A percentile compares a stretch with the other conserved stretches of the same genome.
Conservation (phyloP, 2,888 invertebrate genomes). For the Phoenoteleia sp. region DNA sequence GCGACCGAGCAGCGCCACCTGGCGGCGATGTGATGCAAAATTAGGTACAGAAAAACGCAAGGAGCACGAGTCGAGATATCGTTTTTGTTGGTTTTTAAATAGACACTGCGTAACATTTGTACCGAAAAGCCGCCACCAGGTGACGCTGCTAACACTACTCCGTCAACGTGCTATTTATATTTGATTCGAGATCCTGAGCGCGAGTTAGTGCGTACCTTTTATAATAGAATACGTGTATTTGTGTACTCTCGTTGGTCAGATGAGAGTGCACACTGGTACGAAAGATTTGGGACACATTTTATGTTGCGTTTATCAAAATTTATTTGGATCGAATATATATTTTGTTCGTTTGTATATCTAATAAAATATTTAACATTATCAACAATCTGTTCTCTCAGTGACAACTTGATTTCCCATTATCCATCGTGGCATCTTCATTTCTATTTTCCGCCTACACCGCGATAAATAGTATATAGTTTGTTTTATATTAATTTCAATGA, state of each 20-base stretch:
- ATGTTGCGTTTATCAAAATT: conserved; percentile 63
- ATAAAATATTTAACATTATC: conserved; percentile 70
- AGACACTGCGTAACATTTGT: not conserved
- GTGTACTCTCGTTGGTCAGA: conserved; percentile 22
- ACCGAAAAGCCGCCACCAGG: conserved; percentile 1
- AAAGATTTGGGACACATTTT: conserved; percentile 50
- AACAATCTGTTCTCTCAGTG: conserved; percentile 41
- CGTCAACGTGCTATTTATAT: conserved; percentile 25
- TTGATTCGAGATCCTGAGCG: conserved; percentile 45
- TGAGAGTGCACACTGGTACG: conserved; percentile 28
- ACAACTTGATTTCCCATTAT: conserved; percentile 52
- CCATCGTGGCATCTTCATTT: conserved; percentile 26
- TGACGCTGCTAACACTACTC: conserved; percentile 17
- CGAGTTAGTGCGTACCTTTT: conserved; percentile 51
- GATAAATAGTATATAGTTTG: not conserved
- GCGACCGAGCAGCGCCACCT: conserved; percentile 21
- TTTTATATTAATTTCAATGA: not conserved
- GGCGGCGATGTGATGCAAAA: not conserved
- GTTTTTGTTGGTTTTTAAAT: not conserved
- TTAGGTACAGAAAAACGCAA: not conserved
- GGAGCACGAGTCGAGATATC: not conserved
- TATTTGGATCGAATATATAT: conserved; percentile 63
- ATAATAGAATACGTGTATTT: conserved; percentile 38
- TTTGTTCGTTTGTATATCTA: conserved; percentile 67
- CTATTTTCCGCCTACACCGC: not conserved